Percentiles rank a stretch among this genome's conserved stretches.
These are phyloP conservation scores for Corythaeola cristata DNA, from an alignment of 2,113 vertebrate species.

Conservation along the genomic window DNA sequence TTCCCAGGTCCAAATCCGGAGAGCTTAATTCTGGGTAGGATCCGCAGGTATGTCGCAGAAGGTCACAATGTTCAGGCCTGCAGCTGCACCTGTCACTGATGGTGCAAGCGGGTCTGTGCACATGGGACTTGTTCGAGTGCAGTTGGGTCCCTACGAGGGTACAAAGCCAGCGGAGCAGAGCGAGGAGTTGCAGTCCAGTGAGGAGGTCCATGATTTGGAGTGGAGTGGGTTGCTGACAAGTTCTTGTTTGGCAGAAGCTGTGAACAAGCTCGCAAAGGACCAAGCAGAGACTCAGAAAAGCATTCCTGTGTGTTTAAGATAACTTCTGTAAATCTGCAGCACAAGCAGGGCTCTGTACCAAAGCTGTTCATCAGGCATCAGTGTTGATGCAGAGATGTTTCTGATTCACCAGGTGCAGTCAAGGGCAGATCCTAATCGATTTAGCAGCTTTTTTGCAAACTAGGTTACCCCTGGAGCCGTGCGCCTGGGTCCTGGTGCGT, in stretches of 20 bases:
- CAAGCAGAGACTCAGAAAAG: not conserved
- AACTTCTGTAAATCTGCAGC: not conserved
- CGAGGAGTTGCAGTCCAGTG: not conserved
- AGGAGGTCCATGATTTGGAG: not conserved
- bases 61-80: no score
- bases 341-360: not conserved
- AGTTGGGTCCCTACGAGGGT: not conserved
- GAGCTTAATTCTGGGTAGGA: not conserved
- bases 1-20: not conserved
- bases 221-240: not conserved
- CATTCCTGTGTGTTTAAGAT: not conserved
- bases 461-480: not conserved
- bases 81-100: not conserved
- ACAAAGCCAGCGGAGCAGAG: not conserved
- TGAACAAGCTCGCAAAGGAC: not conserved
- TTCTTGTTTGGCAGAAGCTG: not conserved
- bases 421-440: not conserved
- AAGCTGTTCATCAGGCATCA: not conserved
- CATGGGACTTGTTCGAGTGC: fast-evolving
- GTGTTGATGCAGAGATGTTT: not conserved
- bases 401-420: not conserved
- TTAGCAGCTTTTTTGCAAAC: not conserved
- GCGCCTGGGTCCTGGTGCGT: not conserved
- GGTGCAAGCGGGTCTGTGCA: not conserved
- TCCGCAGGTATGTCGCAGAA: fast-evolving